These are phyloP conservation scores for Osmerus eperlanus DNA, from an alignment of 2,113 vertebrate species.

Conservation along the genomic window DNA sequence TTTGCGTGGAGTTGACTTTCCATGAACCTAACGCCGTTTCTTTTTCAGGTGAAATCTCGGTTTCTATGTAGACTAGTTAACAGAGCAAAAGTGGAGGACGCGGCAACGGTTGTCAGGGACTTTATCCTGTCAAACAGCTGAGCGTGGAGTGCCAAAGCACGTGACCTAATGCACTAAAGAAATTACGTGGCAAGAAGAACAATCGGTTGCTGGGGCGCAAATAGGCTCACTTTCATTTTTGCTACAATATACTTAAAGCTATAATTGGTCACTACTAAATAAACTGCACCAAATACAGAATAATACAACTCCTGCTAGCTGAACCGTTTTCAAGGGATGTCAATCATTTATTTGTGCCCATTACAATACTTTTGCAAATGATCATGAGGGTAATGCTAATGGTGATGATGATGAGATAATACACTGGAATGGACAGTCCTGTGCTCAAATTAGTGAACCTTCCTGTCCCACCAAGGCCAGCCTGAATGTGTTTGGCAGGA, in stretches of 20 bases:
- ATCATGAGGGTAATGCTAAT: slow-evolving; percentile 38
- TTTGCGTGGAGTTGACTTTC: not conserved
- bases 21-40: not conserved
- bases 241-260: no score
- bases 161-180: no score
- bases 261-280: no score
- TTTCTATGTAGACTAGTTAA: slow-evolving; percentile 4
- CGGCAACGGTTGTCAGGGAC: slow-evolving; percentile 22
- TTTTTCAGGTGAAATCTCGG: slow-evolving; percentile 11
- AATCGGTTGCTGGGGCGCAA: no score
- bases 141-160: not conserved
- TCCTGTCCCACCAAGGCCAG: slow-evolving; percentile 18
- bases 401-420: slow-evolving; percentile 44
- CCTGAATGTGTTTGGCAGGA: slow-evolving; percentile 26
- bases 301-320: no score
- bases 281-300: no score
- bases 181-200: no score
- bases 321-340: not conserved
- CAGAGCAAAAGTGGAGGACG: not conserved
- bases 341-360: not conserved
- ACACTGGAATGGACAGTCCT: slow-evolving; percentile 30
- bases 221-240: no score
- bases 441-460: slow-evolving; percentile 19
- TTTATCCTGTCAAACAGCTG: not conserved
- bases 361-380: slow-evolving; percentile 1